phyloP scores from a whole-genome alignment of 2,113 vertebrate species.

The Kobus ellipsiprymnus region DNA sequence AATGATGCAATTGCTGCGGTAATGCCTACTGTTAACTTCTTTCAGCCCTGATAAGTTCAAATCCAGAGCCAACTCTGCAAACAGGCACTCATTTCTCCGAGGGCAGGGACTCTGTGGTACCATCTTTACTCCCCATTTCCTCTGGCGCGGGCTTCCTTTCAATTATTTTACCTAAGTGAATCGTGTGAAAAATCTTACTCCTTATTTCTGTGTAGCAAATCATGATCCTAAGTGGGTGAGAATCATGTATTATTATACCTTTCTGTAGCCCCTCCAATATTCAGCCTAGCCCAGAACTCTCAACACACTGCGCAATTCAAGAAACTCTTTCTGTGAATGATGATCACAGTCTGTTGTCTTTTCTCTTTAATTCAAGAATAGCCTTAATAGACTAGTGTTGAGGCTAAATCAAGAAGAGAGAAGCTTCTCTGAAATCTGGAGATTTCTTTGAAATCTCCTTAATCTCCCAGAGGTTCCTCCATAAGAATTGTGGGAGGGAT shows the following conservation, averaged over 20 bases:
- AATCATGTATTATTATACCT: background rate
- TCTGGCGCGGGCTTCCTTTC: background rate
- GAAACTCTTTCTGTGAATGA: background rate
- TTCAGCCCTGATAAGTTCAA: background rate
- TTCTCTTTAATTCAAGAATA: conserved; percentile 1
- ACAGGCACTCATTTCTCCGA: background rate
- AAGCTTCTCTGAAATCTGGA: background rate
- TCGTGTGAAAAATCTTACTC: background rate
- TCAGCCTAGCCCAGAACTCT: background rate
- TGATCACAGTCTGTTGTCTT: background rate
- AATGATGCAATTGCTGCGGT: conserved; percentile 56
- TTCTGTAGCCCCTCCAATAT: background rate
- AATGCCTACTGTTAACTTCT: background rate
- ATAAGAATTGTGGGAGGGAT: background rate
- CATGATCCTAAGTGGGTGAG: background rate
- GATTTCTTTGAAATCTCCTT: background rate
- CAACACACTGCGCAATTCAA: background rate
- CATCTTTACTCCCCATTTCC: background rate
- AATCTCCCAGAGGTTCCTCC: background rate
- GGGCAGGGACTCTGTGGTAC: background rate
- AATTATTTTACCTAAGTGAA: conserved; percentile 10
- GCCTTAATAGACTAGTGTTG: background rate
- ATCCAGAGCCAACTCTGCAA: background rate
- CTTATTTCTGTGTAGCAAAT: background rate
- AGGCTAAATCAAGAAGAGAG: background rate